Evolutionary conservation across 1,140 invertebrate species (phyloP), one percentile per base, ranked within the genome.

Genomic region (Euglossa dilemma): DNA sequence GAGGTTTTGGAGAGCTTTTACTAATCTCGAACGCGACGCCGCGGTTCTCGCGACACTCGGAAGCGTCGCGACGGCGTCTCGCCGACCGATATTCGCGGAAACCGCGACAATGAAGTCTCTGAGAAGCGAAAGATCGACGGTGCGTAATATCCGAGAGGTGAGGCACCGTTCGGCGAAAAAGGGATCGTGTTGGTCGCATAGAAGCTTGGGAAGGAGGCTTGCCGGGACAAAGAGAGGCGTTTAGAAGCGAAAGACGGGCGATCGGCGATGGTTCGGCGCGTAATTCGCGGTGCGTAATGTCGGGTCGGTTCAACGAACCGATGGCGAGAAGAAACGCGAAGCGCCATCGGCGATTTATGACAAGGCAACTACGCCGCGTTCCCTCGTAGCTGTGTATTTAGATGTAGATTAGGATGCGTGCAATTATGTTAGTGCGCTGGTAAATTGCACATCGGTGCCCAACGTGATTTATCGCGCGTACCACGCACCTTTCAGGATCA

Each of bases 41-140:
- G 1, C 36, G 36, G 36, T 36, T 4, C 36, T 4, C 36, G 36
- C 36, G 36, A 36, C 4, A 36, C 36, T 36, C 4, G 1, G 4
- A 36, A 36, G 36, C 36, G 1, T 36, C 36, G 36, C 36, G 36
- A 36, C 36, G 4, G 4, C 36, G 36, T 36, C 4, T 36, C 36
- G 4, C 36, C 36, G 36, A 36, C 4, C 36, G 36, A 36, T 36
- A 36, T 4, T 36, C 36, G 36, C 36, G 36, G 4, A 36, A 36
- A 36, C 4, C 36, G 36, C 36, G 36, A 36, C 36, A 36, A 36
- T 2, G 36, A 36, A 4, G 4, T 47, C 78, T 76, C 52, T 76
- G 85, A 91, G 91, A 88, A 87, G 90, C 91, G 87, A 88, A 82
- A 84, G 85, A 84, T 54, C 81, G 81, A 85, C 69, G 71, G 4